A percentile compares a stretch with the other conserved stretches of the same genome.
Evolutionary conservation across 2,113 vertebrate genomes (phyloP).

Genomic region (Peromyscus maniculatus): DNA sequence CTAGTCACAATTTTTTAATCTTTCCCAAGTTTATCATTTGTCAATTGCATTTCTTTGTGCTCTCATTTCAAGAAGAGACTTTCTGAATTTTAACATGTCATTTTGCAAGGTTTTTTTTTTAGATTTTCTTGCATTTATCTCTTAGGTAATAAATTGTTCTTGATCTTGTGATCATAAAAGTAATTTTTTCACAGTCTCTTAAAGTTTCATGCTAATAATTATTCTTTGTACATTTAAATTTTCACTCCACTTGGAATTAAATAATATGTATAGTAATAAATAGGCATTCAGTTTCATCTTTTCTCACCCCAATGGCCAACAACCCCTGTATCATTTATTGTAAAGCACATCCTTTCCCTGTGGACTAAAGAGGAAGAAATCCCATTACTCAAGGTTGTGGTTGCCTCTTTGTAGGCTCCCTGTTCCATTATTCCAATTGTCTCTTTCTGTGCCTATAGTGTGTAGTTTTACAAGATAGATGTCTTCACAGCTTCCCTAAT

Average conservation of each 20-base stretch:
- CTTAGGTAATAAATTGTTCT: slow-evolving; percentile 6
- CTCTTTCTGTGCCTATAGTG: background rate
- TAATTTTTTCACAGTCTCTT: slow-evolving; percentile 8
- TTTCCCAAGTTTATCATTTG: slow-evolving; percentile 30
- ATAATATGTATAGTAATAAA: background rate
- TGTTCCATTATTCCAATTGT: background rate
- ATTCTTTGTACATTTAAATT: slow-evolving; percentile 2
- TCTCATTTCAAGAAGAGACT: background rate
- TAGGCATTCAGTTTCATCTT: background rate
- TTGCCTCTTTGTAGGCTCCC: background rate
- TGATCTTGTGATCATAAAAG: background rate
- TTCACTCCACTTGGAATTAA: background rate
- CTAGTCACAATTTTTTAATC: background rate
- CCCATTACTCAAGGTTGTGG: background rate
- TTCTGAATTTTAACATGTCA: background rate
- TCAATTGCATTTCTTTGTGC: slow-evolving; percentile 16
- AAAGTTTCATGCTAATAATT: background rate
- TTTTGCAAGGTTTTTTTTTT: background rate
- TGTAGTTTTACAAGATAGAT: background rate
- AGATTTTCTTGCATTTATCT: slow-evolving; percentile 16
- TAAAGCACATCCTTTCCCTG: background rate
- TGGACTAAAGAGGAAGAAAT: background rate
- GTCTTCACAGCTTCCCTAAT: background rate
- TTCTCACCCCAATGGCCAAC: background rate
- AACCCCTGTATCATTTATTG: background rate